A percentile compares a stretch with the other conserved stretches of the same genome.
phyloP scores from a whole-genome alignment of 2,888 invertebrate genomes.

The Elysia crispata region DNA sequence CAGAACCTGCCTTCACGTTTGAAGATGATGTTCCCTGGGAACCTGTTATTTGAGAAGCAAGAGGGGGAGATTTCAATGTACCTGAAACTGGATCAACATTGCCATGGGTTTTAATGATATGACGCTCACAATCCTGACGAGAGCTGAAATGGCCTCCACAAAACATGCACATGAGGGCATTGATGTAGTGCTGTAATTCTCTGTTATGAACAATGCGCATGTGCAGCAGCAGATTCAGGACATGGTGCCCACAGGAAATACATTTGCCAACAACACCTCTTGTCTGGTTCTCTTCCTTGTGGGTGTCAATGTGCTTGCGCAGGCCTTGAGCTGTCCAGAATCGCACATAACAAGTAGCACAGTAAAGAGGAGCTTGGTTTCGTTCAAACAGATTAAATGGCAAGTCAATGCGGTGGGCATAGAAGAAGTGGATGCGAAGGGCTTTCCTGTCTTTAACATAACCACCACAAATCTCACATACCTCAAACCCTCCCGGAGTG shows the following conservation, averaged over 20 bases:
- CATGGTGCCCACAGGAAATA: conserved; percentile 58
- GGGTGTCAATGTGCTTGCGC: conserved; percentile 85
- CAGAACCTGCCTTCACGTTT: conserved; percentile 27
- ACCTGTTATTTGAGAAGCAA: conserved; percentile 35
- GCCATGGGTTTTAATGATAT: conserved; percentile 67
- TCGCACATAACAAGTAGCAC: conserved; percentile 96
- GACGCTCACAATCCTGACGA: conserved; percentile 62
- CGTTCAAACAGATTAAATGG: conserved; percentile 69
- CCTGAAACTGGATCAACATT: conserved; percentile 61
- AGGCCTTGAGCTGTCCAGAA: conserved; percentile 98
- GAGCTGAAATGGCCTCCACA: conserved; percentile 66
- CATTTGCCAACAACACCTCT: conserved; percentile 57
- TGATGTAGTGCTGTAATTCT: conserved; percentile 83
- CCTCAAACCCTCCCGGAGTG: conserved; percentile 62
- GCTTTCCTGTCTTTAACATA: conserved; percentile 97
- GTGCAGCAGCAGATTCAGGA: conserved; percentile 89
- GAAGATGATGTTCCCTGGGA: conserved; percentile 32
- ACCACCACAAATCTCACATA: conserved; percentile 96
- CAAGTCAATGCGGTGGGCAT: conserved; percentile 89
- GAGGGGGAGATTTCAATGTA: conserved; percentile 22
- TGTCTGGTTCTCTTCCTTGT: conserved; percentile 51
- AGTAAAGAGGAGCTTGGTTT: conserved; percentile 89
- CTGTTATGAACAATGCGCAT: conserved; percentile 94
- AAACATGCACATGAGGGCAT: conserved; percentile 67
- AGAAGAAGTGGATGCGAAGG: conserved; percentile 96